Evolutionary conservation across 2,797 vertebrate genomes (phyloP), one percentile per base, ranked within the genome.

Genomic region (Rhynchonycteris naso): DNA sequence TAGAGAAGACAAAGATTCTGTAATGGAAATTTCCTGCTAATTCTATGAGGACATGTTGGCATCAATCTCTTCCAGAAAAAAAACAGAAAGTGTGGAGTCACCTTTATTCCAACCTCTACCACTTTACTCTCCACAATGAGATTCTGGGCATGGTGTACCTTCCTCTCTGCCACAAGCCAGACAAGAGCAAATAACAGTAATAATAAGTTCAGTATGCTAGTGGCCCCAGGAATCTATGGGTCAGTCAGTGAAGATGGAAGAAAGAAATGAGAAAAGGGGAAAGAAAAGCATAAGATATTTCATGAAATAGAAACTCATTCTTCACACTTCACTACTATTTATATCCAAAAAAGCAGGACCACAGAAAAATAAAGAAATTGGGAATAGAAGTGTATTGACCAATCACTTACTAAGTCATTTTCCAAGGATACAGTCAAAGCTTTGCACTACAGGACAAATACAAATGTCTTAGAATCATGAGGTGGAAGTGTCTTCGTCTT

Each of bases 131-230:
- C 52, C 58, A 65, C 0, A 28, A 78, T 84, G 93, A 86, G 82
- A 95, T 83, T 93, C 92, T 96, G 95, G 85, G 78, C 71, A 94
- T 56, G 5, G 21, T 4, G 8, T 65, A 69, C 81, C 58, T 88
- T 89, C 74, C 52, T 78, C 69, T 93, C 79, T 80, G 84, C 76
- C 47, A 33, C 3, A 58, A 21, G 28, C 22, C 56, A 93, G 94
- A 74, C 94, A 96, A 94, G 43, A 96, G 65, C 86, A 95, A 96
- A 95, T 88, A 95, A 71, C 33, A 56, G 80, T 71, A 95, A 88
- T 92, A 96, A 92, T 91, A 95, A 95, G 81, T 90, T 95, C 72
- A 95, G 79, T 96, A 76, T 93, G 89, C 68, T 85, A 88, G 91
- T 38, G 82, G 82, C 59, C 50, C 58, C 86, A 2, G 54, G 63